A percentile compares a stretch with the other conserved stretches of the same genome.
Conservation (phyloP, 2,113 vertebrate genomes). For the Patagioenas fasciata region DNA sequence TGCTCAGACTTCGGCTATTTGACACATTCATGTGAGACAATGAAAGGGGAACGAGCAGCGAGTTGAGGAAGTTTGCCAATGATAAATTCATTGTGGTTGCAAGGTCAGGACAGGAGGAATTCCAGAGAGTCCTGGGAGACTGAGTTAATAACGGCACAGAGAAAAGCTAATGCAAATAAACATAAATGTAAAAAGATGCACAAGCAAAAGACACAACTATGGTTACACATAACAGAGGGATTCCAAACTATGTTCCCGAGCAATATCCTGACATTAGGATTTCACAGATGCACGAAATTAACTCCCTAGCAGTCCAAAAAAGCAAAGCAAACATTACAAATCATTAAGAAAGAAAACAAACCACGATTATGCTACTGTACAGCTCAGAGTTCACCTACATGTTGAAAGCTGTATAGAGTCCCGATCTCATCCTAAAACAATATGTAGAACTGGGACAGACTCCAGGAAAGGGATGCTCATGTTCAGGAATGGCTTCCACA, state of each 20-base stretch:
- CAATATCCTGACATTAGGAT: background rate
- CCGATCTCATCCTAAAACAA: background rate
- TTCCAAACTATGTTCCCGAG: background rate
- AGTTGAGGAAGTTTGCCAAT: background rate
- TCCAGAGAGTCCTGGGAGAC: background rate
- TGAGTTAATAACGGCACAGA: background rate
- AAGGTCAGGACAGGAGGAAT: background rate
- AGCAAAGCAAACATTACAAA: background rate
- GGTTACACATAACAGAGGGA: rapidly evolving
- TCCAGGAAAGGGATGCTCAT: background rate
- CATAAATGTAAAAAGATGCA: background rate
- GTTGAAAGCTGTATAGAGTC: background rate
- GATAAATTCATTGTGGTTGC: background rate
- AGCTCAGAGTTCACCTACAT: background rate
- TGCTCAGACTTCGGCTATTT: background rate
- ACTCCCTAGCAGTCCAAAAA: background rate
- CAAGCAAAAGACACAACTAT: background rate
- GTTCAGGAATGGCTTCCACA: background rate
- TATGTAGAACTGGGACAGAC: background rate
- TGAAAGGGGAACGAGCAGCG: background rate
- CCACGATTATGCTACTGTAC: background rate
- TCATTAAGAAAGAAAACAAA: background rate
- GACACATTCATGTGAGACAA: background rate
- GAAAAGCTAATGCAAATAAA: background rate
- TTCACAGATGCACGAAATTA: background rate